Conservation (phyloP, 2,797 vertebrate genomes). For the Alca torda region DNA sequence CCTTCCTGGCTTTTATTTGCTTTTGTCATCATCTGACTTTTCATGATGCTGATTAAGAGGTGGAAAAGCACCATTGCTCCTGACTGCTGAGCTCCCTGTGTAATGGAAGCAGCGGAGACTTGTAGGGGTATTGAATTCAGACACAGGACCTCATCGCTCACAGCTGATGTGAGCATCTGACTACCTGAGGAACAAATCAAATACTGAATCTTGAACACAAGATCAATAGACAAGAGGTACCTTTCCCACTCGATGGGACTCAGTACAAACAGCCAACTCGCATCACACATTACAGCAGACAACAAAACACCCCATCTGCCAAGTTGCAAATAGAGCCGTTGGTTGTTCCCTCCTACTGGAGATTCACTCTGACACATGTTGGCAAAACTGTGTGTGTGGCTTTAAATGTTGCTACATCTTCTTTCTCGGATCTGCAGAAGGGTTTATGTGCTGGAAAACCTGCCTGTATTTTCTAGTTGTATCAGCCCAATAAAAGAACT, state of each 20-base stretch:
- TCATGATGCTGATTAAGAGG: not conserved
- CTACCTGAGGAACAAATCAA: not conserved
- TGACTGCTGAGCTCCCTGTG: not conserved
- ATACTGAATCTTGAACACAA: not conserved
- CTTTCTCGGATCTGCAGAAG: not conserved
- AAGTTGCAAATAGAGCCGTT: not conserved
- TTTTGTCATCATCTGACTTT: not conserved
- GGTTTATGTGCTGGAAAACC: not conserved
- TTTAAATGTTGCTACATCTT: not conserved
- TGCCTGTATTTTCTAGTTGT: not conserved
- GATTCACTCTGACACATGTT: not conserved
- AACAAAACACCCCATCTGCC: constrained; percentile 8
- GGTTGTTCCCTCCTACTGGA: not conserved
- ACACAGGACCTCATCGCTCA: not conserved
- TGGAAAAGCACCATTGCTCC: not conserved
- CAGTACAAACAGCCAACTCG: not conserved
- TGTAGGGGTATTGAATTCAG: not conserved
- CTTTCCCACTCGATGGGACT: not conserved
- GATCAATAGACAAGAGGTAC: not conserved
- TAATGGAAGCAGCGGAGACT: not conserved
- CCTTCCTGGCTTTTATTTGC: not conserved
- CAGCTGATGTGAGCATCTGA: not conserved
- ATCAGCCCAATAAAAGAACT: not conserved
- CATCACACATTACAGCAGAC: not conserved
- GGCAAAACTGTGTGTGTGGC: not conserved